phyloP scores from a whole-genome alignment of 2,888 invertebrate species.

The Nomada fabriciana region DNA sequence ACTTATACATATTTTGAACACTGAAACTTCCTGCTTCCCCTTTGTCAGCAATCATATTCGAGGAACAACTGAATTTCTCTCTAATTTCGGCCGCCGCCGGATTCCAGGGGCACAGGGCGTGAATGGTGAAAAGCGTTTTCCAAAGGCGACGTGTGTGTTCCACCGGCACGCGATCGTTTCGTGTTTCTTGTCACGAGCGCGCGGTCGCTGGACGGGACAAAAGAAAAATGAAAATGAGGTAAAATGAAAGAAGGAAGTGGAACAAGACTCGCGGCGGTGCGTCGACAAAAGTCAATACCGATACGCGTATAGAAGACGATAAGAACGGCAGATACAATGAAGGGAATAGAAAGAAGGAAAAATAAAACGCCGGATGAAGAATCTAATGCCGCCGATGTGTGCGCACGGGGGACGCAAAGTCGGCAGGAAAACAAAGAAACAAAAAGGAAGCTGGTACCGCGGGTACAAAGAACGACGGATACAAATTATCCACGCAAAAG shows the following conservation, averaged over 20 bases:
- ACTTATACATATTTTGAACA: no score
- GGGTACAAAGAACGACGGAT: constrained; percentile 13
- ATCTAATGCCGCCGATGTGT: constrained; percentile 15
- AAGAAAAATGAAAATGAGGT: constrained; percentile 40
- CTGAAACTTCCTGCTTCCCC: no score
- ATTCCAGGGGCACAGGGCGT: background rate
- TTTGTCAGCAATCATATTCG: no score
- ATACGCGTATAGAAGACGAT: constrained; percentile 11
- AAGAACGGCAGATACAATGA: background rate
- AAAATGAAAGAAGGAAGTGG: constrained; percentile 43
- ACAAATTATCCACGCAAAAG: constrained; percentile 30
- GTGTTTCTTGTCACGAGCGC: constrained; percentile 40
- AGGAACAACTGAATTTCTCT: no score
- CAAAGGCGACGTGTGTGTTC: constrained; percentile 40
- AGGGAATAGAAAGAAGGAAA: constrained; percentile 22
- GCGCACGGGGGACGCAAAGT: background rate
- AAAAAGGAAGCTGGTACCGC: constrained; percentile 5
- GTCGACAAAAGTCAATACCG: constrained; percentile 23
- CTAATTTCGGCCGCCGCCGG: background rate
- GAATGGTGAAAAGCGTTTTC: constrained; percentile 9
- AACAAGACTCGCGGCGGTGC: constrained; percentile 20
- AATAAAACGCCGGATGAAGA: background rate
- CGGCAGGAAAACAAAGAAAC: constrained; percentile 20
- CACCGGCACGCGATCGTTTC: constrained; percentile 3
- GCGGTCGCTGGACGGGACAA: constrained; percentile 13